Evolutionary conservation across 2,888 invertebrate species (phyloP), one percentile per base, ranked within the genome.

Genomic region (Cheilosia soror): DNA sequence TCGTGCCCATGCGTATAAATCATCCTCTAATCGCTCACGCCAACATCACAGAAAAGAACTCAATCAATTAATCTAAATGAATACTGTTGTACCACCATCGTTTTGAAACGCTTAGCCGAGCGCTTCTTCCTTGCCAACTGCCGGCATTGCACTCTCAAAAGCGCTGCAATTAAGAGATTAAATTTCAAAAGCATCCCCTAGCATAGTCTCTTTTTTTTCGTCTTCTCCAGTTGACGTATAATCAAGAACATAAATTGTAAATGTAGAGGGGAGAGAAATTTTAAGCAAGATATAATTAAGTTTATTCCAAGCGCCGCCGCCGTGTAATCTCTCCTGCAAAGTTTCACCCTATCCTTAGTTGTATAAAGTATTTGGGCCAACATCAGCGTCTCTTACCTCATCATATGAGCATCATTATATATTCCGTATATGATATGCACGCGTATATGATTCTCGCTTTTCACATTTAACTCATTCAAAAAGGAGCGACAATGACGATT

Each of bases 81-180:
- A 27, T 11, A 29, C 25, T 5, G 2, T 27, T 27, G 27, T 5
- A 13, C 25, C 9, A 15, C 44, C 33, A 4, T 5, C 33, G 2
- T 65, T 49, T 37, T 49, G 33, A 31, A 37, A 49, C 27, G 25
- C 37, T 25, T n/a, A 33, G 25, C 9, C 37, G n/a, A 51, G 27
- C 51, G 51, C 2, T 27, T 29, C 13, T 29, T 51, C 20, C 5
- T 57, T 53, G 27, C 7, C 20, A n/a, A 3, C 51, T 51, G 51
- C n/a, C 29, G 25, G 9, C 49, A 6, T 51, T 55, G 66, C 40
- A 55, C 42, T 53, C 13, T 53, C 7, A 42, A 40, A 9, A 25
- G 42, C n/a, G n/a, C 42, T 60, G 63, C 72, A 53, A 63, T 73
- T 63, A 63, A 73, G 53, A 33, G 62, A 73, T 73, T 73, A 44